Base-by-base conservation (phyloP, 2,888 invertebrate genomes). In the Dryocosmus kuriphilus region DNA sequence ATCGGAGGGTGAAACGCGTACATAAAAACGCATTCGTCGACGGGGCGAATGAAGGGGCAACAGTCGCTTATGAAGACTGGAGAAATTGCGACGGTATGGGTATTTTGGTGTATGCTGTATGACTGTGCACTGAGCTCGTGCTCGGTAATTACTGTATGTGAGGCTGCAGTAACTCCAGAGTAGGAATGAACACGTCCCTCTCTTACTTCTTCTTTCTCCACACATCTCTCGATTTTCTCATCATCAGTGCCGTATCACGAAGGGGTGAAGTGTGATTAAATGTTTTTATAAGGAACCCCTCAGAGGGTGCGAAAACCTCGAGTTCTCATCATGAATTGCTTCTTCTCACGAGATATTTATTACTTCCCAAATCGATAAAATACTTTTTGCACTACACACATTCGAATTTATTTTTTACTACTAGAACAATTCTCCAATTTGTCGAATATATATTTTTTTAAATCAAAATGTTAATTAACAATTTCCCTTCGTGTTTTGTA, bases 101-200 rank as follows among this genome's bases (percentile, higher is more conserved):
- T 35, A 76, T 60, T 60, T 55, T 60, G 67, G 77, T 74, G 76
- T 73, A 76, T 78, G 78, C 71, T 62, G 76, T 71, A 57, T 74
- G n/a, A n/a, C n/a, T n/a, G 79, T 76, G 67, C 75, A 80, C 79
- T 79, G 79, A 80, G 77, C 76, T 63, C 62, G 71, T 79, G 76
- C 73, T 76, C 65, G 77, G 82, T 89, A 87, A 87, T 89, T 89
- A 87, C 85, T 82, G 14, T 35, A 81, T 78, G 81, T 81, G 81
- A 83, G 80, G 80, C 77, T 41, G 65, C 38, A 80, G 80, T 81
- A 82, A 84, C 81, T 82, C 82, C 82, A 81, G 82, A 82, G 85
- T 86, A 83, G 81, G 73, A 79, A 85, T 83, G 83, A 85, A 87
- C 84, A 85, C 82, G 82, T 85, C 55, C 61, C 62, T 7, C 35